A percentile compares a stretch with the other conserved stretches of the same genome.
phyloP scores from a whole-genome alignment of 2,113 vertebrate genomes.

The Lophotis ruficrista region DNA sequence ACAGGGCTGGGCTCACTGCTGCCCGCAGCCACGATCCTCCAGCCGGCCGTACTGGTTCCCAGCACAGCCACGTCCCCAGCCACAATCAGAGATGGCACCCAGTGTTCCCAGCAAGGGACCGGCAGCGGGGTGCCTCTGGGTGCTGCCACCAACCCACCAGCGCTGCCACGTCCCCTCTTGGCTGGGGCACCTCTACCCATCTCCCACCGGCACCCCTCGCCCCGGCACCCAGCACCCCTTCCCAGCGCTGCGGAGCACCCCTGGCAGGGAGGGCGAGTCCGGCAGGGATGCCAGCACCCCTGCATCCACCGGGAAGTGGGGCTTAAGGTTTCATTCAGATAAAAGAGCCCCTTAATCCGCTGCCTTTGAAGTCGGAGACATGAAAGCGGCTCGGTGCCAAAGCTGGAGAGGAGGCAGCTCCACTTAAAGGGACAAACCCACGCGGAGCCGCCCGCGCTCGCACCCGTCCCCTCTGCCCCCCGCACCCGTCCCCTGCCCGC shows the following conservation, averaged over 20 bases:
- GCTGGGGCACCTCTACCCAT: not conserved
- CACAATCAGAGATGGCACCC: not conserved
- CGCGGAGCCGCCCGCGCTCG: not conserved
- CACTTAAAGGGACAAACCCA: constrained; percentile 68
- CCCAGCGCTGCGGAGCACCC: not conserved
- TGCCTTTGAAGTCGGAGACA: constrained; percentile 74
- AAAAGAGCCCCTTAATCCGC: constrained; percentile 72
- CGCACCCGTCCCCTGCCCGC: not conserved
- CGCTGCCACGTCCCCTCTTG: not conserved
- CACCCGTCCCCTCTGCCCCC: constrained; percentile 1
- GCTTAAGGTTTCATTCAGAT: constrained; percentile 72
- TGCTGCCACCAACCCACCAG: not conserved
- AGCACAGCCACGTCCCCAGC: not conserved
- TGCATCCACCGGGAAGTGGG: not conserved
- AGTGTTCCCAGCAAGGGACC: not conserved
- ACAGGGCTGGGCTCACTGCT: not conserved
- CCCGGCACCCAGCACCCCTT: not conserved
- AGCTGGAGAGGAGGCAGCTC: constrained; percentile 51
- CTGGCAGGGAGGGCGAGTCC: not conserved
- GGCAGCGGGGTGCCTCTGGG: not conserved
- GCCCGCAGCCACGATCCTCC: not conserved
- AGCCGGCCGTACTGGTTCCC: not conserved
- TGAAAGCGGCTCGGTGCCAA: constrained; percentile 71
- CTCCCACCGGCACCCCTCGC: not conserved
- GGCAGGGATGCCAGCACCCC: not conserved